Percentiles rank a stretch among this genome's conserved stretches.
Conservation (phyloP, 2,797 vertebrate genomes). For the Pantherophis vulpinus region DNA sequence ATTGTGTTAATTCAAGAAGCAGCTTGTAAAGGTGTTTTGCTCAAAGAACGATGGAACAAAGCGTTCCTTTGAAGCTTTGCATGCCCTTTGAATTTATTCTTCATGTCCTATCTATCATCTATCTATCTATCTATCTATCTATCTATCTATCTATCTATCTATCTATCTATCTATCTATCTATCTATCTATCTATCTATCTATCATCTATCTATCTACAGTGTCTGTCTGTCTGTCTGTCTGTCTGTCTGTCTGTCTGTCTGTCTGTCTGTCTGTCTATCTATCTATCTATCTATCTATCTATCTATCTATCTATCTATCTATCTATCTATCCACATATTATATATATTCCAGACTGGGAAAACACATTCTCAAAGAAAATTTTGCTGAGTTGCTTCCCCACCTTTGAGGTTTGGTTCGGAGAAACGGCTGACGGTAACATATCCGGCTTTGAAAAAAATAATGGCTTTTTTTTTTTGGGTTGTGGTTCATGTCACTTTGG, state of each 20-base stretch:
- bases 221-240: too few relatives aligned
- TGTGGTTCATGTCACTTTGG: not conserved
- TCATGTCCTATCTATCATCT: not conserved
- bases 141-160: too few relatives aligned
- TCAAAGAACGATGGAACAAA: not conserved
- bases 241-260: not conserved
- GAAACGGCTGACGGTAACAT: not conserved
- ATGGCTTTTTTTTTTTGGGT: not conserved
- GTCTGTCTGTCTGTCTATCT: too few relatives aligned
- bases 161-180: too few relatives aligned
- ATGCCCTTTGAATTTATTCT: not conserved
- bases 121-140: too few relatives aligned
- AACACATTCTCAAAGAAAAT: slow-evolving; percentile 62
- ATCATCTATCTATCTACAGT: not conserved
- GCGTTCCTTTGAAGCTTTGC: not conserved
- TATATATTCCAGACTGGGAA: slow-evolving; percentile 51
- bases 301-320: not conserved
- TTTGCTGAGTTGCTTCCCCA: slow-evolving; percentile 9
- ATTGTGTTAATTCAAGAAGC: not conserved
- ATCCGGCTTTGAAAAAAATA: not conserved
- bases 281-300: too few relatives aligned
- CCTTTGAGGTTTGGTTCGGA: not conserved
- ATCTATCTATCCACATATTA: not conserved
- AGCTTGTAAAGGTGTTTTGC: not conserved
- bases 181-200: too few relatives aligned